phyloP scores from a whole-genome alignment of 2,113 vertebrate species.

The Oostethus manadensis region DNA sequence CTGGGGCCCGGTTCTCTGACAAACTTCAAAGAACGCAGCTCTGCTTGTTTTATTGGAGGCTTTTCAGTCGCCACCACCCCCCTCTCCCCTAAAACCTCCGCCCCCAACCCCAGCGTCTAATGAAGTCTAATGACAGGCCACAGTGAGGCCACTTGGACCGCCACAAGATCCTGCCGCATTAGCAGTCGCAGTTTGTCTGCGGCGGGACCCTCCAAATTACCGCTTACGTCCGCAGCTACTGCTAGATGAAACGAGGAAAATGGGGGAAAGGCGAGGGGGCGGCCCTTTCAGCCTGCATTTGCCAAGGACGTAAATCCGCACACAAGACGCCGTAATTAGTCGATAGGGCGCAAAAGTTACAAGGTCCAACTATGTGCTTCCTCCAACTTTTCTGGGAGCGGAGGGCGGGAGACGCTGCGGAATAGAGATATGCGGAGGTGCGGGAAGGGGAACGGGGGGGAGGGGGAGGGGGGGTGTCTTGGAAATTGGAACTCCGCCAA shows the following conservation, averaged over 20 bases:
- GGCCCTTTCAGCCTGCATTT: slow-evolving; percentile 7
- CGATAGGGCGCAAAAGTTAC: slow-evolving; percentile 55
- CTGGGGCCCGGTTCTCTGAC: slow-evolving; percentile 47
- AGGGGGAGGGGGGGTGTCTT: slow-evolving; percentile 3
- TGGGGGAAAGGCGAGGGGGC: slow-evolving; percentile 8
- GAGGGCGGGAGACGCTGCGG: slow-evolving; percentile 65
- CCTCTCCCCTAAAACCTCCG: slow-evolving; percentile 6
- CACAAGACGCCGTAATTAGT: slow-evolving; percentile 25
- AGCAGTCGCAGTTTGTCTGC: slow-evolving; percentile 70
- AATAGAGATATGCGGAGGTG: slow-evolving; percentile 58
- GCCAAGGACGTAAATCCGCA: slow-evolving; percentile 5
- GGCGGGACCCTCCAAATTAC: slow-evolving; percentile 78
- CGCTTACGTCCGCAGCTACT: slow-evolving; percentile 66
- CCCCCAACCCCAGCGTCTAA: slow-evolving; percentile 53
- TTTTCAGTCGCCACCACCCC: slow-evolving; percentile 44
- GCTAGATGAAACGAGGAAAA: slow-evolving; percentile 71
- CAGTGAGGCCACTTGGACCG: slow-evolving; percentile 45
- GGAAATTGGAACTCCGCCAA: slow-evolving; percentile 68
- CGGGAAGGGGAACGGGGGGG: slow-evolving; percentile 17
- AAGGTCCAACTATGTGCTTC: slow-evolving; percentile 57
- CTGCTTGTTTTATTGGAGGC: slow-evolving; percentile 68
- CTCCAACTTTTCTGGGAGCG: slow-evolving; percentile 54
- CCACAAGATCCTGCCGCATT: slow-evolving; percentile 68
- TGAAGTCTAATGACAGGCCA: slow-evolving; percentile 74
- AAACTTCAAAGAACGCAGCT: slow-evolving; percentile 67